phyloP scores from a whole-genome alignment of 2,888 invertebrate genomes.

The Drosophila sordidula region DNA sequence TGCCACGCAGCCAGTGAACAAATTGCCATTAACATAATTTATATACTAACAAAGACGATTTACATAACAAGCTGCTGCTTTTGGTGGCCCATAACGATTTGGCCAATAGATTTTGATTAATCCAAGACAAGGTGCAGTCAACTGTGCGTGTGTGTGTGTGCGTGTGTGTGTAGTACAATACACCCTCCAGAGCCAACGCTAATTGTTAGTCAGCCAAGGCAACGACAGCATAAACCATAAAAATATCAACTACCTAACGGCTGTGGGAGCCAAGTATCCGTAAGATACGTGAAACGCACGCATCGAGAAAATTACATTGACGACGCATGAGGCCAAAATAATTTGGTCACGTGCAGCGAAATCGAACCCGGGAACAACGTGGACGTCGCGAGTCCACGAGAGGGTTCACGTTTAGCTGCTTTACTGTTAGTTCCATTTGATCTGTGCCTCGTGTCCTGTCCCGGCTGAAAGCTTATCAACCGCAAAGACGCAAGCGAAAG shows the following conservation, averaged over 20 bases:
- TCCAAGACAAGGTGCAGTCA: conserved; percentile 23
- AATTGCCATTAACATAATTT: conserved; percentile 76
- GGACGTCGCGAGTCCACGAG: not conserved
- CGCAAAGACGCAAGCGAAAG: conserved; percentile 48
- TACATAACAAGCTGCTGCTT: conserved; percentile 40
- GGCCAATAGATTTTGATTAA: conserved; percentile 59
- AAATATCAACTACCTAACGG: conserved; percentile 42
- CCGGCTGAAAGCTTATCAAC: conserved; percentile 65
- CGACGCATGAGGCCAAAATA: conserved; percentile 26
- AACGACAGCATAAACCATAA: conserved; percentile 51
- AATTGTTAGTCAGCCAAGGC: conserved; percentile 60
- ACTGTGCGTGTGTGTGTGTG: conserved; percentile 1
- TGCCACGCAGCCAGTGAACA: conserved; percentile 11
- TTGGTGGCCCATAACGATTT: conserved; percentile 23
- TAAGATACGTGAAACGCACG: conserved; percentile 30
- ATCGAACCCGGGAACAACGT: conserved; percentile 36
- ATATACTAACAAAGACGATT: conserved; percentile 49
- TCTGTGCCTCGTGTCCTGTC: conserved; percentile 24
- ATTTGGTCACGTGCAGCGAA: conserved; percentile 73
- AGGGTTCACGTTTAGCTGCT: conserved; percentile 31
- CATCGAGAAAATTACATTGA: conserved; percentile 29
- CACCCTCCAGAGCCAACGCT: conserved; percentile 23
- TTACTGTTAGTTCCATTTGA: conserved; percentile 52
- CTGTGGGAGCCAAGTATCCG: conserved; percentile 3
- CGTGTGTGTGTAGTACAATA: not conserved